Percentiles rank a stretch among this genome's conserved stretches.
These are phyloP conservation scores for Meloidogyne exigua DNA, from an alignment of 1,140 invertebrate genomes.

Conservation along the genomic window DNA sequence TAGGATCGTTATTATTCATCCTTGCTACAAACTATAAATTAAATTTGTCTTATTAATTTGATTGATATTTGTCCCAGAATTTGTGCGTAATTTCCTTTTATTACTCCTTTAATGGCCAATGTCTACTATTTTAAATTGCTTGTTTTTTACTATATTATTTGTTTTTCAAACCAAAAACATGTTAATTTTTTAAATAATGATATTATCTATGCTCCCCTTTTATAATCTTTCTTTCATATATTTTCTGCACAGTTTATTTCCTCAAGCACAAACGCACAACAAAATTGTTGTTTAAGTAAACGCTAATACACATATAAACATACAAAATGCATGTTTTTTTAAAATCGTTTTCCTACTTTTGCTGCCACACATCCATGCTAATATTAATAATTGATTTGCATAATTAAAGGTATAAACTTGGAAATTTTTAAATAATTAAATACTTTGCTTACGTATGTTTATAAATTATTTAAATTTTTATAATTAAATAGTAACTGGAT, in stretches of 20 bases:
- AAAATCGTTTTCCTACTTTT: background rate
- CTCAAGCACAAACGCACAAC: background rate
- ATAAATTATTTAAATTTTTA: too few species aligned
- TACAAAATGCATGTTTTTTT: background rate
- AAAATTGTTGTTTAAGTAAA: background rate
- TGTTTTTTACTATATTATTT: background rate
- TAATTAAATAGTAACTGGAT: too few species aligned
- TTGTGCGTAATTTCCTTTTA: background rate
- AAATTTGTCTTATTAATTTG: background rate
- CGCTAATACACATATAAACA: background rate
- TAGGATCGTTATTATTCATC: background rate
- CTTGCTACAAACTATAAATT: too few species aligned
- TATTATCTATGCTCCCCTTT: slow-evolving; percentile 4
- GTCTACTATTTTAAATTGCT: background rate
- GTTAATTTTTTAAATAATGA: slow-evolving; percentile 1
- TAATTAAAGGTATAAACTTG: slow-evolving; percentile 9
- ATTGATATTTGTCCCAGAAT: background rate
- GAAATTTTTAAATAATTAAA: too few species aligned
- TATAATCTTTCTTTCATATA: background rate
- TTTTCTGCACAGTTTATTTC: background rate
- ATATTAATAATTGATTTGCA: slow-evolving; percentile 14
- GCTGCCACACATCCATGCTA: slow-evolving; percentile 6
- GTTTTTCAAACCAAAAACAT: background rate
- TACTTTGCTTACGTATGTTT: background rate
- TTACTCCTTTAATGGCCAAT: background rate